phyloP scores from a whole-genome alignment of 1,140 invertebrate species.

The Venturia canescens region DNA sequence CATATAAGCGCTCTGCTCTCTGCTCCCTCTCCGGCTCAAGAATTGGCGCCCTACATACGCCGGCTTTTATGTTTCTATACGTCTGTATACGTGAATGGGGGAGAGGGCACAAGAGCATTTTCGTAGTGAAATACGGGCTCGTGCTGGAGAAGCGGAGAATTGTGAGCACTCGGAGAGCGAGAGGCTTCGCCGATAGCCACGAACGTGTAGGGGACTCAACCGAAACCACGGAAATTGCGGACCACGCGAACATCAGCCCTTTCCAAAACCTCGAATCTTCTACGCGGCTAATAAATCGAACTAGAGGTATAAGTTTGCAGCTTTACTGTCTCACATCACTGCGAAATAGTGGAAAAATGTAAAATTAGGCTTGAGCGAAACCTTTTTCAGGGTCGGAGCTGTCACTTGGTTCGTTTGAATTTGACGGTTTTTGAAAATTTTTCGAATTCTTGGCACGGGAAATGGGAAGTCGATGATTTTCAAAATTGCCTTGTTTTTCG shows the following conservation, averaged over 20 bases:
- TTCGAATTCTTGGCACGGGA: too few species aligned
- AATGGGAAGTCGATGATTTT: too few species aligned
- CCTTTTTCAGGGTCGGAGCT: too few species aligned
- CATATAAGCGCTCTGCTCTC: constrained; percentile 16
- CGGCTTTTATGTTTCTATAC: neutral
- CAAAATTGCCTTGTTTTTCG: too few species aligned
- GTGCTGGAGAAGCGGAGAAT: constrained; percentile 49
- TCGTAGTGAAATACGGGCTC: constrained; percentile 49
- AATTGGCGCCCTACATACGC: constrained; percentile 19
- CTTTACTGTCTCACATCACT: too few species aligned
- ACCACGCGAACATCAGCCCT: constrained; percentile 30
- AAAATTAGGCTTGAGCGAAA: too few species aligned
- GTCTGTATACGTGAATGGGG: neutral
- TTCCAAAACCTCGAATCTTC: neutral
- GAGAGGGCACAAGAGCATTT: neutral
- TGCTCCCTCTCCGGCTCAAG: constrained; percentile 11
- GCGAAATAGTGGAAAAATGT: too few species aligned
- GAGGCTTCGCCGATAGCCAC: constrained; percentile 26
- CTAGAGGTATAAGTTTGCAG: neutral
- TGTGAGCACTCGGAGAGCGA: constrained; percentile 37
- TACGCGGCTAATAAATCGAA: neutral
- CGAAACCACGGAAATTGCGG: constrained; percentile 42
- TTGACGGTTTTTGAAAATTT: too few species aligned
- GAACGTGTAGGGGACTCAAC: constrained; percentile 25
- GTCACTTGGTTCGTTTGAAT: too few species aligned